phyloP scores from a whole-genome alignment of 2,888 invertebrate species.

The Pristionchus entomophagus region DNA sequence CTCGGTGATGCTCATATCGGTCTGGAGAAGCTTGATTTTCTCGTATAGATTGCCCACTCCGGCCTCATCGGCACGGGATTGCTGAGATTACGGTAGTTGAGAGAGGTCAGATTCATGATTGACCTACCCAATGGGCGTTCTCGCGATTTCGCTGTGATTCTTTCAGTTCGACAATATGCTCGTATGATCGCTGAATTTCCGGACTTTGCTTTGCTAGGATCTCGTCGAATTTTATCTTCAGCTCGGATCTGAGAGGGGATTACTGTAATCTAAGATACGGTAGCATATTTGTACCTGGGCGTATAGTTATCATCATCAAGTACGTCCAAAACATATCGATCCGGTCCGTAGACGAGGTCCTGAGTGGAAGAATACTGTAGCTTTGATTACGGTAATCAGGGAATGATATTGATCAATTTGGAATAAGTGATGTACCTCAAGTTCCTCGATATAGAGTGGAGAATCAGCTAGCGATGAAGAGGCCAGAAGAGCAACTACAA shows the following conservation, averaged over 20 bases:
- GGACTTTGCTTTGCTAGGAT: not conserved
- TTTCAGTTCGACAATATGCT: not conserved
- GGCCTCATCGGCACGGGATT: not conserved
- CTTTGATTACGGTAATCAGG: not conserved
- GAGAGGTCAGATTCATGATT: not conserved
- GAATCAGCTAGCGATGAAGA: not conserved
- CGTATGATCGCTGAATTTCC: not conserved
- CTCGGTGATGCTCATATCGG: constrained; percentile 35
- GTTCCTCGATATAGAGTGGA: not conserved
- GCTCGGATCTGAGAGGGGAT: not conserved
- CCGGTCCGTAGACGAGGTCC: not conserved
- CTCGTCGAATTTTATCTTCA: not conserved
- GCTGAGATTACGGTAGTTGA: constrained; percentile 10
- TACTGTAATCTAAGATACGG: not conserved
- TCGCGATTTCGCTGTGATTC: not conserved
- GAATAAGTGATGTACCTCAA: not conserved
- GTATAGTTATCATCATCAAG: not conserved
- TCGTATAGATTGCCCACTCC: constrained; percentile 23
- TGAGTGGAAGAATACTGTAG: constrained; percentile 16
- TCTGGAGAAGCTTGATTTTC: constrained; percentile 18
- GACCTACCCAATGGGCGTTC: not conserved
- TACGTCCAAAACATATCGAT: not conserved
- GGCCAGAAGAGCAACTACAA: not conserved
- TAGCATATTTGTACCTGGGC: not conserved
- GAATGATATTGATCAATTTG: no score